phyloP scores from a whole-genome alignment of 2,797 vertebrate genomes.

The Ceryle rudis region DNA sequence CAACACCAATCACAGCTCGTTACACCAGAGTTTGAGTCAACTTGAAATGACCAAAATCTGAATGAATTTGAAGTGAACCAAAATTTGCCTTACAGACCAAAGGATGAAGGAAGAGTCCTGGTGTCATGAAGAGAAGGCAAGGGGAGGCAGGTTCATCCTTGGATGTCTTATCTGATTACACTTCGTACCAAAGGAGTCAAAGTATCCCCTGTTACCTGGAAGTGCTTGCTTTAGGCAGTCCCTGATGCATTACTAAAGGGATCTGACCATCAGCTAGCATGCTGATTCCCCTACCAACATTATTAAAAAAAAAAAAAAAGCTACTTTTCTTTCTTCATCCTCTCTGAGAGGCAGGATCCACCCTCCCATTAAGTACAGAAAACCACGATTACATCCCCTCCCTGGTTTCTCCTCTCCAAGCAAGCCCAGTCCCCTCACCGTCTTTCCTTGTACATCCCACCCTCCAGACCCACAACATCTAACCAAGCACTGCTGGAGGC shows the following conservation, averaged over 20 bases:
- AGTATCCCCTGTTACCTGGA: background rate
- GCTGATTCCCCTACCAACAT: background rate
- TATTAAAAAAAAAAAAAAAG: no score
- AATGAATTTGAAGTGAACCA: background rate
- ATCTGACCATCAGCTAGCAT: background rate
- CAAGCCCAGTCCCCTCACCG: background rate
- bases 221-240: background rate
- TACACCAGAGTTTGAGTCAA: background rate
- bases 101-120: background rate
- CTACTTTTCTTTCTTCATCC: background rate
- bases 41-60: background rate
- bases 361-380: background rate
- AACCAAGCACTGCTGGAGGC: background rate
- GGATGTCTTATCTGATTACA: background rate
- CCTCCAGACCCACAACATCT: background rate
- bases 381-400: fast-evolving
- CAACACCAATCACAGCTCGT: background rate
- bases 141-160: background rate
- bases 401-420: background rate
- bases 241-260: background rate
- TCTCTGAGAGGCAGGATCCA: background rate
- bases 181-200: background rate
- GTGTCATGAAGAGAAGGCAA: background rate
- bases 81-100: background rate
- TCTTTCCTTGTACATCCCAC: background rate